phyloP scores from a whole-genome alignment of 2,797 vertebrate genomes.

The Clarias laeviceps region DNA sequence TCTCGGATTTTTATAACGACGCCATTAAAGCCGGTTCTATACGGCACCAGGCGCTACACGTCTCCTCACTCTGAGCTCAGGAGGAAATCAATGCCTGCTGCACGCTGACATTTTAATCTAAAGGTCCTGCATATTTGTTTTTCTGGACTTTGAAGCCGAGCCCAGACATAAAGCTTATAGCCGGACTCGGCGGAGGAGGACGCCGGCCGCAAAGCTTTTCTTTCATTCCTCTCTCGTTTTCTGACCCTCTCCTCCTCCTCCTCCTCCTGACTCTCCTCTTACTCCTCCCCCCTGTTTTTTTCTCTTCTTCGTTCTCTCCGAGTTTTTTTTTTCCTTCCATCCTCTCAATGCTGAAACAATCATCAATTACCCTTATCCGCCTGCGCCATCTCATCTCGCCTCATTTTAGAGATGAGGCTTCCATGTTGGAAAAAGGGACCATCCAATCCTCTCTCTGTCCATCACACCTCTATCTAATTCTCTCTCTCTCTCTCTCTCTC shows the following conservation, averaged over 20 bases:
- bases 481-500: conserved; percentile 73
- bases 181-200: conserved; percentile 68
- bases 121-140: conserved; percentile 69
- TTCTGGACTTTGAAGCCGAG: conserved; percentile 69
- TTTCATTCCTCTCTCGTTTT: conserved; percentile 69
- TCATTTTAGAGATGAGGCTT: conserved; percentile 90
- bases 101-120: conserved; percentile 64
- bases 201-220: conserved; percentile 71
- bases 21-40: conserved; percentile 40
- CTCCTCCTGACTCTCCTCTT: conserved; percentile 21
- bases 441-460: conserved; percentile 91
- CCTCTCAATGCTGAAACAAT: conserved; percentile 84
- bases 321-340: conserved; percentile 43
- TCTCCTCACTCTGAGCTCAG: conserved; percentile 43
- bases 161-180: conserved; percentile 63
- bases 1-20: background rate
- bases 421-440: conserved; percentile 85
- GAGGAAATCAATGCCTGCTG: conserved; percentile 62
- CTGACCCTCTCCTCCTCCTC: conserved; percentile 39
- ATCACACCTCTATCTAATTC: conserved; percentile 71
- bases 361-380: conserved; percentile 95
- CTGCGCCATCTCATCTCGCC: conserved; percentile 86
- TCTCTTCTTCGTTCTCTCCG: conserved; percentile 36
- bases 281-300: conserved; percentile 1
- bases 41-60: conserved; percentile 38